These are phyloP conservation scores for Parnassius mnemosyne DNA, from an alignment of 2,888 invertebrate species.

Conservation along the genomic window DNA sequence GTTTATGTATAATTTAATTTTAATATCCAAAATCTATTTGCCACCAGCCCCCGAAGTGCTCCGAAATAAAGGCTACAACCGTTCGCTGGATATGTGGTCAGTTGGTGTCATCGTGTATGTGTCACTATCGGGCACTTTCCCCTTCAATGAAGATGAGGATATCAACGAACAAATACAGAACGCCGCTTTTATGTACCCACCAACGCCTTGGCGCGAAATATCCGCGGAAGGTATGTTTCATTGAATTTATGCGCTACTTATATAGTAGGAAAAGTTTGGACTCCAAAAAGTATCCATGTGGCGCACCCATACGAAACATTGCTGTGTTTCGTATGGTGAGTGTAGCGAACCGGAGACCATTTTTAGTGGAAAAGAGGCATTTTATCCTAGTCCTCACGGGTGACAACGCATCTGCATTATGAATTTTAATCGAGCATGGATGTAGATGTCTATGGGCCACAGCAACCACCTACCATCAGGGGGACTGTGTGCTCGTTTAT, in stretches of 20 bases:
- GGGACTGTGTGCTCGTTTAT: too few species aligned
- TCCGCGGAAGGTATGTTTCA: conserved; percentile 75
- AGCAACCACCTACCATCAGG: too few species aligned
- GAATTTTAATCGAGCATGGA: too few species aligned
- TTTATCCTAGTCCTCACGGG: too few species aligned
- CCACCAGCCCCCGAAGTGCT: conserved; percentile 96
- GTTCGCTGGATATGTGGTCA: conserved; percentile 99
- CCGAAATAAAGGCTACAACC: conserved; percentile 98
- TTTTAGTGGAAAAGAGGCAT: too few species aligned
- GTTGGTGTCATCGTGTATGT: conserved; percentile 99
- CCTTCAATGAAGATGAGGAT: conserved; percentile 99
- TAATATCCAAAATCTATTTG: neutral
- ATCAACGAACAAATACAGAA: conserved; percentile 98
- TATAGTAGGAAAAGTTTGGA: neutral
- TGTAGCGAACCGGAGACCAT: too few species aligned
- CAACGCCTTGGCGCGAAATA: conserved; percentile 98
- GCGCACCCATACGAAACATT: neutral
- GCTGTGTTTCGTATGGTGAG: too few species aligned
- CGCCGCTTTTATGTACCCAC: conserved; percentile 99
- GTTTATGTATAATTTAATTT: neutral
- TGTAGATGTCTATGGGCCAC: too few species aligned
- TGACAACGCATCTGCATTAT: too few species aligned
- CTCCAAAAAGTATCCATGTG: neutral
- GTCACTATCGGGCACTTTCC: conserved; percentile 98
- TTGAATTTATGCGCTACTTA: neutral